Evolutionary conservation across 2,113 vertebrate genomes (phyloP).

Genomic region (Macrotis lagotis): DNA sequence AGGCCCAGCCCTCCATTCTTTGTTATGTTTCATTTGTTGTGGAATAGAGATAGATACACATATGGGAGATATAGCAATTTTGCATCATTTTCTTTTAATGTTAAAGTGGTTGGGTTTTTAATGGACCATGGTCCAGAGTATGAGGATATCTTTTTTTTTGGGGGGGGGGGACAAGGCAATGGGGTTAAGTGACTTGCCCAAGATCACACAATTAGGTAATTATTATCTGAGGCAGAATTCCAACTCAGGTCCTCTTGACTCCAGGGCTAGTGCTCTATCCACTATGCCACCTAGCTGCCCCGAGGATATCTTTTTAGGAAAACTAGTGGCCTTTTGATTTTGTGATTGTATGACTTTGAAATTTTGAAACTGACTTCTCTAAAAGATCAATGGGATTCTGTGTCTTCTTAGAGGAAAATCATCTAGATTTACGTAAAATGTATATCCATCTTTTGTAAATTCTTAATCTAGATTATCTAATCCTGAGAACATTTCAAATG

Average conservation of each 20-base stretch:
- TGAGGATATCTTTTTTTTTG: not conserved
- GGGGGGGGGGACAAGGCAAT: too few species aligned
- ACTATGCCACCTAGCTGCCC: too few species aligned
- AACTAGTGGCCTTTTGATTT: not conserved
- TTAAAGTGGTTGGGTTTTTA: not conserved
- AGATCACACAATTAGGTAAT: too few species aligned
- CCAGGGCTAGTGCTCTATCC: too few species aligned
- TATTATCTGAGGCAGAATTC: too few species aligned
- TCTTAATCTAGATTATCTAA: not conserved
- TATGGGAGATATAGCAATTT: not conserved
- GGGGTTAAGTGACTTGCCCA: too few species aligned
- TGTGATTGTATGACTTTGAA: not conserved
- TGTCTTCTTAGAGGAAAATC: not conserved
- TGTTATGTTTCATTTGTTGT: not conserved
- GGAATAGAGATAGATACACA: not conserved
- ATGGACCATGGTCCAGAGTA: not conserved
- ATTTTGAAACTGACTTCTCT: not conserved
- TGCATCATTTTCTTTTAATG: not conserved
- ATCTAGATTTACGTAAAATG: not conserved
- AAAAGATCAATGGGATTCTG: not conserved
- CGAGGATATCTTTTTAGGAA: not conserved
- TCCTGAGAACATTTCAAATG: not conserved
- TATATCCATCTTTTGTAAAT: not conserved
- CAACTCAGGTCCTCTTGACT: too few species aligned
- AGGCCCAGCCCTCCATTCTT: too few species aligned